These are phyloP conservation scores for Dromaius novaehollandiae DNA, from an alignment of 2,113 vertebrate genomes.

Conservation along the genomic window DNA sequence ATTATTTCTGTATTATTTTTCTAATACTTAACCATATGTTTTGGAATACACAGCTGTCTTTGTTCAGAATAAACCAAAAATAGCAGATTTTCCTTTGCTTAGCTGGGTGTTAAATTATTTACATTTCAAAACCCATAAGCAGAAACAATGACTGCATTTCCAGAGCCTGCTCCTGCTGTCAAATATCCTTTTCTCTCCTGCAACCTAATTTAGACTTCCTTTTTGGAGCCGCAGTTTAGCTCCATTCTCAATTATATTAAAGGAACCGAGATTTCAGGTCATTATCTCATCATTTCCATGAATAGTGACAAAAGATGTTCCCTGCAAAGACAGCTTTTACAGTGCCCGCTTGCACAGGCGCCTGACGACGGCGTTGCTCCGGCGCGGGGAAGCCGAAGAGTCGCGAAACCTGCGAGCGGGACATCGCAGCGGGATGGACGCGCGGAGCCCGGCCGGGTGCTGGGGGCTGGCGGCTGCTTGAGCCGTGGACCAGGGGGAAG, in stretches of 20 bases:
- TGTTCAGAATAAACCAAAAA: constrained; percentile 69
- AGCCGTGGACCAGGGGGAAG: too few species aligned
- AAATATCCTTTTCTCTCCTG: constrained; percentile 65
- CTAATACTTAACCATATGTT: constrained; percentile 59
- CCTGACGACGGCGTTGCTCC: rapidly evolving
- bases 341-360: neutral
- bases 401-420: too few species aligned
- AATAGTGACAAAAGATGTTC: neutral
- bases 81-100: constrained; percentile 65
- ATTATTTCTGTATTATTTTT: constrained; percentile 19
- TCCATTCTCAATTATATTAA: constrained; percentile 47
- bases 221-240: constrained; percentile 39
- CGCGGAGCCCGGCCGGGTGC: too few species aligned
- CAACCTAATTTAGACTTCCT: constrained; percentile 67
- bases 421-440: too few species aligned
- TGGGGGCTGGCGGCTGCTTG: too few species aligned
- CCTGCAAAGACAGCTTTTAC: neutral
- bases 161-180: constrained; percentile 57
- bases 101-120: constrained; percentile 74
- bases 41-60: constrained; percentile 72
- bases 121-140: constrained; percentile 73
- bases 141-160: constrained; percentile 71
- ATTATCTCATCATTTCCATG: constrained; percentile 54
- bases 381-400: neutral
- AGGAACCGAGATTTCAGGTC: constrained; percentile 29